Conservation (phyloP, 2,797 vertebrate species). For the Scyliorhinus canicula region DNA sequence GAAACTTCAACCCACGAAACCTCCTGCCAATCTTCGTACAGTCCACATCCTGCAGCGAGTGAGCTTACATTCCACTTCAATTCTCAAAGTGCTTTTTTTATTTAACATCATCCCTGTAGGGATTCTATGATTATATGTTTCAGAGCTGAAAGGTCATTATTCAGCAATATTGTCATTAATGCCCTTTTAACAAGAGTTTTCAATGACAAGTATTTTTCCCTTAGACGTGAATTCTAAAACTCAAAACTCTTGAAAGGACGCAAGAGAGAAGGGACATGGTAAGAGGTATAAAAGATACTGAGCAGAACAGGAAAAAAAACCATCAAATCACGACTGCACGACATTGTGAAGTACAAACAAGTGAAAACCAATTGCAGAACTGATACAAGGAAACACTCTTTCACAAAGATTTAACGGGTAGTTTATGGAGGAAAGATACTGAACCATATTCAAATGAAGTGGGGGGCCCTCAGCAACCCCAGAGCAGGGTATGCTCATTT, state of each 20-base stretch:
- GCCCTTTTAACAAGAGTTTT: background rate
- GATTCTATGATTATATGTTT: too few species aligned
- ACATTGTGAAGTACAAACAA: background rate
- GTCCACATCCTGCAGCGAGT: background rate
- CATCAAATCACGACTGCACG: background rate
- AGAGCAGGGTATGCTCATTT: too few species aligned
- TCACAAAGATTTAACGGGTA: background rate
- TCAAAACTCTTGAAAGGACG: background rate
- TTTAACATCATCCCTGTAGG: too few species aligned
- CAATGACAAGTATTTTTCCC: too few species aligned
- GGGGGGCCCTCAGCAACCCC: too few species aligned
- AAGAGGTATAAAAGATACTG: background rate
- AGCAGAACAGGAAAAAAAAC: background rate
- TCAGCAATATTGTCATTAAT: background rate
- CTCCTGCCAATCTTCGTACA: background rate
- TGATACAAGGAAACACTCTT: background rate
- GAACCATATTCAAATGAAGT: too few species aligned
- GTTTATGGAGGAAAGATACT: background rate
- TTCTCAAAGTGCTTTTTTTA: background rate
- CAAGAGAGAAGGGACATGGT: background rate
- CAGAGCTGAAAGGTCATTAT: background rate
- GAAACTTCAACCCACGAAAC: background rate
- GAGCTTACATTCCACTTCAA: too few species aligned
- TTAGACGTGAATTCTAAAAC: too few species aligned
- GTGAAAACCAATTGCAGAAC: background rate